These are phyloP conservation scores for Elgaria multicarinata DNA, from an alignment of 2,113 vertebrate species.

Conservation along the genomic window DNA sequence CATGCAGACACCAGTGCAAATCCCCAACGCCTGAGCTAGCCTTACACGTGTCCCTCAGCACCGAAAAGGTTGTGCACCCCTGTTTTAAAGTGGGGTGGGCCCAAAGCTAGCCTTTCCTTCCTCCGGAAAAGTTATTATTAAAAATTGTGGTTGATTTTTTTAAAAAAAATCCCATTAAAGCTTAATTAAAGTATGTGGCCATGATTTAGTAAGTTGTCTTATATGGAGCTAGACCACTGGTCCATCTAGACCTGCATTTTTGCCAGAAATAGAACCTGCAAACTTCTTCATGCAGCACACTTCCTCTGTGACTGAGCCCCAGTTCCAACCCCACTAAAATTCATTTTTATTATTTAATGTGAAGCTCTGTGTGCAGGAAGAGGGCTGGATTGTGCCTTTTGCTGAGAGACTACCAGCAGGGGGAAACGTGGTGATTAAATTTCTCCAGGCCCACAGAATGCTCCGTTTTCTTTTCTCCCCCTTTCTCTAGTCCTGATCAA, in stretches of 20 bases:
- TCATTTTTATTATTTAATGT: not conserved
- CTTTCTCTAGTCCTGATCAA: not conserved
- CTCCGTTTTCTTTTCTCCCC: not conserved
- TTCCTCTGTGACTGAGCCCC: not conserved
- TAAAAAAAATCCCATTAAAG: too few relatives aligned
- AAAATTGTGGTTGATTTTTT: too few relatives aligned
- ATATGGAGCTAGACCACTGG: not conserved
- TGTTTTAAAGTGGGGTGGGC: too few relatives aligned
- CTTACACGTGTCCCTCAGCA: too few relatives aligned
- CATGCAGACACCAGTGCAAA: too few relatives aligned
- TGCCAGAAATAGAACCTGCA: not conserved
- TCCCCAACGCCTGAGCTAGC: too few relatives aligned
- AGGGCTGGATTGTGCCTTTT: not conserved
- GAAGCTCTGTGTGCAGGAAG: not conserved
- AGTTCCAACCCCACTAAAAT: not conserved
- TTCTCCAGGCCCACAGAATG: fast-evolving
- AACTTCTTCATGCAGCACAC: not conserved
- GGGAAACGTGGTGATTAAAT: not conserved
- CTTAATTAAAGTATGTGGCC: too few relatives aligned
- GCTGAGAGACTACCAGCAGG: not conserved
- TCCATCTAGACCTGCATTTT: not conserved
- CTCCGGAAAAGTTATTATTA: too few relatives aligned
- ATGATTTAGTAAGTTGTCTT: not conserved
- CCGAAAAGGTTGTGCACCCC: too few relatives aligned
- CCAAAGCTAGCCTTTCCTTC: too few relatives aligned